Conservation (phyloP, 23 tunicate genomes). For the Oikopleura albicans region DNA sequence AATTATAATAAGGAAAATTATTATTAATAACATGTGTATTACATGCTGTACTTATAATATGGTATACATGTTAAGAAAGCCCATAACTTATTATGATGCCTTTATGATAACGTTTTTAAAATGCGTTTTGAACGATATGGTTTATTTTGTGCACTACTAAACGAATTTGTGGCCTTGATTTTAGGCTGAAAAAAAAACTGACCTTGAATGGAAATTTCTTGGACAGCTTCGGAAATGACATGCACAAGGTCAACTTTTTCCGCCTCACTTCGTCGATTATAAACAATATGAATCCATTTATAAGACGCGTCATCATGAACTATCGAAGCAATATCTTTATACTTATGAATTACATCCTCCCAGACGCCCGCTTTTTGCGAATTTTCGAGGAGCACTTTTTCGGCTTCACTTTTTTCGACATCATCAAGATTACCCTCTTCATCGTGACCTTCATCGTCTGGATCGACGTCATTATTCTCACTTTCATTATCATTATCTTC, state of each 20-base stretch:
- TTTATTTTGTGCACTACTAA: too few species aligned
- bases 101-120: too few species aligned
- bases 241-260: slow-evolving; percentile 1
- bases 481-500: slow-evolving; percentile 27
- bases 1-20: too few species aligned
- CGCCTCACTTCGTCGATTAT: background rate
- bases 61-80: too few species aligned
- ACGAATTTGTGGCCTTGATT: too few species aligned
- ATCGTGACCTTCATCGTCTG: slow-evolving; percentile 13
- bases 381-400: background rate
- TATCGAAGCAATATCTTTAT: background rate
- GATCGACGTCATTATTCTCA: slow-evolving; percentile 23
- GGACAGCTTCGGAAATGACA: background rate
- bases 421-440: slow-evolving; percentile 17
- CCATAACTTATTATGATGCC: too few species aligned
- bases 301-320: background rate
- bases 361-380: background rate
- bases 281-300: background rate
- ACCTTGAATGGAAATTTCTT: background rate
- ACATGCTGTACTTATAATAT: too few species aligned
- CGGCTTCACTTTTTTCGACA: background rate
- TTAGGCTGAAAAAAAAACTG: too few species aligned
- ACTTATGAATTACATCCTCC: background rate
- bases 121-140: too few species aligned
- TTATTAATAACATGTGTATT: too few species aligned